Evolutionary conservation across 1,140 invertebrate species (phyloP).

Genomic region (Fragariocoptes setiger): DNA sequence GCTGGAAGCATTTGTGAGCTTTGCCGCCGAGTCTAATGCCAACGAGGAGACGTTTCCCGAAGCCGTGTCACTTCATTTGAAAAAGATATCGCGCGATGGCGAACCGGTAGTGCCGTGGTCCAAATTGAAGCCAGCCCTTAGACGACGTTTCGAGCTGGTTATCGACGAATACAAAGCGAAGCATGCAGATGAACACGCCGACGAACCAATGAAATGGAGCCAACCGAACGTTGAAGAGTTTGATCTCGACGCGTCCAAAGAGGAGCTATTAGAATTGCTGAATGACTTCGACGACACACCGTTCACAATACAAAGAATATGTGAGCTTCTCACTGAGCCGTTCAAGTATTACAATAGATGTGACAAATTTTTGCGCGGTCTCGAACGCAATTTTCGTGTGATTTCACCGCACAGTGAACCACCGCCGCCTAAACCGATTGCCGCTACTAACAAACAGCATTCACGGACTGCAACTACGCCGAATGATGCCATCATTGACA

Average conservation of each 20-base stretch:
- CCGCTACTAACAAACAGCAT: not conserved
- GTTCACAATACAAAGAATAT: conserved; percentile 79
- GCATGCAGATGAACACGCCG: too few species aligned
- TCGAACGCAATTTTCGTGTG: conserved; percentile 31
- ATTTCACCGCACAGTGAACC: not conserved
- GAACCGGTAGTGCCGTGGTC: conserved; percentile 84
- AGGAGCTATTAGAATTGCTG: conserved; percentile 41
- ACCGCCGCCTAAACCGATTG: not conserved
- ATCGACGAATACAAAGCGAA: conserved; percentile 60
- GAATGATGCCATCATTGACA: conserved; percentile 72
- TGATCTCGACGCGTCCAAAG: conserved; percentile 59
- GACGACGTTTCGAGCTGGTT: conserved; percentile 49
- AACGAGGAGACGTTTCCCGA: too few species aligned
- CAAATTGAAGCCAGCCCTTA: conserved; percentile 45
- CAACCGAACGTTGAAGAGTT: conserved; percentile 66
- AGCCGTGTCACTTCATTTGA: not conserved
- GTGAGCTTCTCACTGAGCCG: conserved; percentile 60
- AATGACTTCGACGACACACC: conserved; percentile 41
- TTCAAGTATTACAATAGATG: conserved; percentile 73
- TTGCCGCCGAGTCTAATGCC: too few species aligned
- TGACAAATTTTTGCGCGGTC: conserved; percentile 77
- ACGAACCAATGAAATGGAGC: conserved; percentile 31
- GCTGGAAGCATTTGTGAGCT: too few species aligned
- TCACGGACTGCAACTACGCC: conserved; percentile 21
- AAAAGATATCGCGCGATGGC: conserved; percentile 7